Evolutionary conservation across 1,140 invertebrate genomes (phyloP).

Genomic region (Drosophila navojoa): DNA sequence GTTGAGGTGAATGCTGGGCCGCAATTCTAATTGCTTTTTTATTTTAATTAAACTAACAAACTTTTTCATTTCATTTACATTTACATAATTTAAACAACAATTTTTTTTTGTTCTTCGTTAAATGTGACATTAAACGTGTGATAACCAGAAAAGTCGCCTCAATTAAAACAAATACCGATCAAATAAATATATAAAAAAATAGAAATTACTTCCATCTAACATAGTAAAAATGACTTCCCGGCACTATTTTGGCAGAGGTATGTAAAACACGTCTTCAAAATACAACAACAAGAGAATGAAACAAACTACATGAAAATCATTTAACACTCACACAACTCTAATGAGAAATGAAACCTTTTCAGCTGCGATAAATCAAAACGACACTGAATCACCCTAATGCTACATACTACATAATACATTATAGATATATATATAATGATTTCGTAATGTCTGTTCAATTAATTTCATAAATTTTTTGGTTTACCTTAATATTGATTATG

Average conservation of each 20-base stretch:
- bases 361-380: constrained; percentile 14
- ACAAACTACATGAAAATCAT: constrained; percentile 15
- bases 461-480: constrained; percentile 3
- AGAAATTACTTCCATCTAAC: constrained; percentile 63
- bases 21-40: neutral
- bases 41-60: constrained; percentile 8
- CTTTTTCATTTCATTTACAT: constrained; percentile 26
- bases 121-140: constrained; percentile 29
- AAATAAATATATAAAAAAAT: constrained; percentile 32
- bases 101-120: constrained; percentile 9
- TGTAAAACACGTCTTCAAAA: constrained; percentile 76
- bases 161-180: constrained; percentile 10
- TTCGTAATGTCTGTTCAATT: constrained; percentile 35
- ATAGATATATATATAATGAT: constrained; percentile 30
- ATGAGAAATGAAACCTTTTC: constrained; percentile 6
- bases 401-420: constrained; percentile 27
- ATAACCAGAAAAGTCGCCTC: constrained; percentile 14
- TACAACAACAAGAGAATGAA: constrained; percentile 30
- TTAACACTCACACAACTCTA: constrained; percentile 3
- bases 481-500: neutral
- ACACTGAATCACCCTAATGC: constrained; percentile 64
- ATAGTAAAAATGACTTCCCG: constrained; percentile 84
- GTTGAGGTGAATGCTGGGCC: constrained; percentile 2
- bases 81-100: constrained; percentile 1
- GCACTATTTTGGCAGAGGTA: constrained; percentile 84